Base-by-base conservation (phyloP, 2,113 vertebrate genomes). In the Sinocyclocheilus maitianheensis region DNA sequence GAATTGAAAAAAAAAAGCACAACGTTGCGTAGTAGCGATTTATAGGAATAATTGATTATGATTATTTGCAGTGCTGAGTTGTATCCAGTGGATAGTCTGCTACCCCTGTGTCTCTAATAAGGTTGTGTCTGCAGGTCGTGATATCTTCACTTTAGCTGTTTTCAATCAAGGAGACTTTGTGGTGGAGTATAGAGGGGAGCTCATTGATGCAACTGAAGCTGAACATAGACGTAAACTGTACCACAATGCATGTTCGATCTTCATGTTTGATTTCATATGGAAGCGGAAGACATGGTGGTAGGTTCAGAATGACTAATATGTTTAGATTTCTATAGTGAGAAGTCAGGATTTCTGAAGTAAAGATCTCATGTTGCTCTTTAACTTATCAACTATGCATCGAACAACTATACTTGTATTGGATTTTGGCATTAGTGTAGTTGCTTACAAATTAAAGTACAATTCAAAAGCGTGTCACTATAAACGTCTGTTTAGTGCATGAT, bases 111-210 rank as follows among this genome's bases (percentile, higher is more conserved):
- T 53, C 46, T 77, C 75, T 53, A 51, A 55, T 58, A 77, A 55
- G 51, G 48, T 77, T 55, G 76, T 77, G 51, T 58, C 14, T 58
- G 76, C 62, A 85, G 84, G 84, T 77, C 58, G 43, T 76, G 84
- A 60, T 85, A 80, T 86, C 12, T 86, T 86, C 80, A 80, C 78
- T 58, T 80, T 63, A 43, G 78, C 78, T 4, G n/a, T 48, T 75
- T 82, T 86, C 40, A 43, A 81, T 48, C 80, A 75, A 62, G 78
- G 78, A 71, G 85, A 86, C 20, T 82, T 86, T 82, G 78, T 82
- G 77, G 69, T 76, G 9, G 85, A 86, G 60, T 82, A 86, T 13
- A 82, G 85, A 86, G 78, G 69, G 24, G 69, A 86, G 60, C 53
- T 86, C 34, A 81, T 81, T 43, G 69, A 86, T 60, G 37, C 16